These are phyloP conservation scores for Bedellia somnulentella DNA, from an alignment of 2,888 invertebrate genomes.

Conservation along the genomic window DNA sequence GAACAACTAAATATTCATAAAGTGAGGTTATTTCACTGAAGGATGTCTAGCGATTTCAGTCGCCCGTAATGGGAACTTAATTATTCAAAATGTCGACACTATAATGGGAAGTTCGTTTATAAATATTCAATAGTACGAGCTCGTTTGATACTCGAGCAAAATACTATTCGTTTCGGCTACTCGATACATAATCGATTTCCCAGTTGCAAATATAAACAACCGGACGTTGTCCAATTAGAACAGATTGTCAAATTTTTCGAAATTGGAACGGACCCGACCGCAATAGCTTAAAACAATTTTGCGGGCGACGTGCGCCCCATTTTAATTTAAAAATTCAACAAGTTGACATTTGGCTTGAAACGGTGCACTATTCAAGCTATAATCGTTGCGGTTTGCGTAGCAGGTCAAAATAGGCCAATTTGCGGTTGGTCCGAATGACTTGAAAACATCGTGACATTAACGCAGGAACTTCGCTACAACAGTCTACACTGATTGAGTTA, in stretches of 20 bases:
- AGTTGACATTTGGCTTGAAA: constrained; percentile 30
- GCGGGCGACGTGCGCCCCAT: constrained; percentile 4
- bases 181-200: no score
- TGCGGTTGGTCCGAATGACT: constrained; percentile 23
- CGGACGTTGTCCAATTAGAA: constrained; percentile 26
- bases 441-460: constrained; percentile 29
- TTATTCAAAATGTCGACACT: constrained; percentile 50
- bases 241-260: constrained; percentile 31
- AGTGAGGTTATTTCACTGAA: constrained; percentile 25
- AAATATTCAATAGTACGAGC: constrained; percentile 39
- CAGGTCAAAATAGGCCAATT: constrained; percentile 27
- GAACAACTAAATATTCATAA: constrained; percentile 25
- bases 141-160: constrained; percentile 12
- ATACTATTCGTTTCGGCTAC: constrained; percentile 4
- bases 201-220: no score
- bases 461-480: constrained; percentile 30
- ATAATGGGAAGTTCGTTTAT: constrained; percentile 40
- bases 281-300: constrained; percentile 15
- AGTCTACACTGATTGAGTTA: constrained; percentile 23
- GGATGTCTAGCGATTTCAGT: constrained; percentile 25
- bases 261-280: constrained; percentile 14
- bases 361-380: constrained; percentile 15
- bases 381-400: constrained; percentile 19
- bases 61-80: constrained; percentile 30
- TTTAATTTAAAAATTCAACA: constrained; percentile 11